Base-by-base conservation (phyloP, 2,113 vertebrate genomes). In the Cyprinus carpio region DNA sequence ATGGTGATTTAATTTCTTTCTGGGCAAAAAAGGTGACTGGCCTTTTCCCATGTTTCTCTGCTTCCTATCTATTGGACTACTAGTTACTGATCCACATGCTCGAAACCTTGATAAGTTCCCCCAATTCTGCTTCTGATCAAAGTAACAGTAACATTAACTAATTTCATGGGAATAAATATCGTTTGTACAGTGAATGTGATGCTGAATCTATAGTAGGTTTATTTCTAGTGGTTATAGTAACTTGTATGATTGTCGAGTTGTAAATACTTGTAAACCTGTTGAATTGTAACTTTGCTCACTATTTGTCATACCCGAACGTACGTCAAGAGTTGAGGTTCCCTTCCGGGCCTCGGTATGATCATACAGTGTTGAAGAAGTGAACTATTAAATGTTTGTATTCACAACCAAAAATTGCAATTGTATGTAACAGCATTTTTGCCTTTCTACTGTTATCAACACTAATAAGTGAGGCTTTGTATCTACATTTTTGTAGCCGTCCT, bases 21-120 rank as follows among this genome's bases (percentile, higher is more conserved):
- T 83, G 87, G 86, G 83, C 82, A 34, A 86, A 90, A 89, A 89
- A 75, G 31, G 51, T 76, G 78, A 82, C 85, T 88, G 76, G 67
- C 79, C 84, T 86, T 87, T 85, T 83, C 83, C 40, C 72, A 31
- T 84, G 1, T 64, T 90, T 90, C 91, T 91, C 83, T 34, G 83
- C 85, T 83, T 87, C 46, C 87, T 34, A 54, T 89, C 69, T 84
- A 88, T 89, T 91, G 90, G 93, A 91, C 89, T 90, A 89, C 86
- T 82, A 83, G 56, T 27, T 43, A 40, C 46, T 11, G 16, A 25
- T 69, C 37, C 31, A 78, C n/a, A 27, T 18, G 60, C 37, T 77
- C 29, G 20, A 77, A 77, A 34, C 51, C 64, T 75, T 74, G 4
- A 60, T 25, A 62, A 8, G 29, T 62, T 80, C 40, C 77, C 7